Conservation (phyloP, 2,888 invertebrate species). For the Drosophila siamana region DNA sequence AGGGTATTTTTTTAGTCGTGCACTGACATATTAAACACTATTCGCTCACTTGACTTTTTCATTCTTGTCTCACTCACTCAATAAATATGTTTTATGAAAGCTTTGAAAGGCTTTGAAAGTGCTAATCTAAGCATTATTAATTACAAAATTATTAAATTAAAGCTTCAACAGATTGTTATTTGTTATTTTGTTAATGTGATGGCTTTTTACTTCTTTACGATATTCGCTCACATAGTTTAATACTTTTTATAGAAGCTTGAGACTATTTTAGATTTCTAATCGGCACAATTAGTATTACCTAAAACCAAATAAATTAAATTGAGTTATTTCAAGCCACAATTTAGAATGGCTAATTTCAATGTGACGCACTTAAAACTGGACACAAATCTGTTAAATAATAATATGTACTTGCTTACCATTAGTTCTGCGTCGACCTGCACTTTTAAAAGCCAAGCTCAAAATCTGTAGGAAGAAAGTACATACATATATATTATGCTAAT, state of each 20-base stretch:
- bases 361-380: background rate
- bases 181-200: no score
- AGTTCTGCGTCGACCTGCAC: constrained; percentile 9
- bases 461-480: constrained; percentile 29
- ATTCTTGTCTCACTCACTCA: background rate
- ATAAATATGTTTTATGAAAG: background rate
- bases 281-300: background rate
- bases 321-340: constrained; percentile 8
- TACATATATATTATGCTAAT: background rate
- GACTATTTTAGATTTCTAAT: background rate
- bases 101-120: background rate
- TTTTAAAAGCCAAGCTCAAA: constrained; percentile 7
- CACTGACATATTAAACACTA: background rate
- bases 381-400: background rate
- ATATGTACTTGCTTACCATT: constrained; percentile 25
- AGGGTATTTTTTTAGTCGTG: background rate
- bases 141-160: no score
- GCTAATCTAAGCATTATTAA: background rate
- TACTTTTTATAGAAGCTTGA: no score
- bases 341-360: background rate
- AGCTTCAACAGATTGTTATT: no score
- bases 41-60: background rate
- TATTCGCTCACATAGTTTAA: no score
- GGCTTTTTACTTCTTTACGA: no score
- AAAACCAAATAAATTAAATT: background rate